phyloP scores from a whole-genome alignment of 2,888 invertebrate species.

The Elgonia sp. region DNA sequence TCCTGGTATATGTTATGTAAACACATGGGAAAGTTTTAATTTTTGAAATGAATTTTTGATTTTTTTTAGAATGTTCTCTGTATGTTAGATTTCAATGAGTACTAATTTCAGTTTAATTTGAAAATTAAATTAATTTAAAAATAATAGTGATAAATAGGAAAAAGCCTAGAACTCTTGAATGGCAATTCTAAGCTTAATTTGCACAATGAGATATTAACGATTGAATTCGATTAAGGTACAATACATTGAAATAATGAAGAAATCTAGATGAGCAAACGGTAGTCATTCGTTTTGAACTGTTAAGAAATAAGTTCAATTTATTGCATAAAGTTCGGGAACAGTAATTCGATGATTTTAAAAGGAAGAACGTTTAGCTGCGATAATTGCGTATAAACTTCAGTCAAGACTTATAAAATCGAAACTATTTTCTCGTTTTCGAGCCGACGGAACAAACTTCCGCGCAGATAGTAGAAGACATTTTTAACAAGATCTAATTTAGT shows the following conservation, averaged over 20 bases:
- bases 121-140: not conserved
- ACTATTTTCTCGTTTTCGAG: slow-evolving; percentile 39
- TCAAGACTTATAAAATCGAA: slow-evolving; percentile 42
- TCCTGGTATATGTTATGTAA: not conserved
- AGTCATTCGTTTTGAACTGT: slow-evolving; percentile 5
- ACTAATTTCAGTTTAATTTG: not conserved
- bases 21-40: not conserved
- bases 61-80: not conserved
- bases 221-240: slow-evolving; percentile 18
- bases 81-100: too few relatives aligned
- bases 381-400: slow-evolving; percentile 55
- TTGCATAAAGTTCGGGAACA: slow-evolving; percentile 14
- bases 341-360: slow-evolving; percentile 50
- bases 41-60: not conserved
- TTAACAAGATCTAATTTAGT: slow-evolving; percentile 48
- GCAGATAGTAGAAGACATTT: slow-evolving; percentile 35
- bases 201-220: slow-evolving; percentile 52
- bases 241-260: slow-evolving; percentile 15
- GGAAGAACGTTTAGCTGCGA: slow-evolving; percentile 43
- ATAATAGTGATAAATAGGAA: not conserved
- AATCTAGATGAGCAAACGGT: not conserved
- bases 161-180: slow-evolving; percentile 22
- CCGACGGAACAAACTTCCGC: slow-evolving; percentile 24
- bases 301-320: slow-evolving; percentile 42
- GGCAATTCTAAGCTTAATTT: slow-evolving; percentile 17